Evolutionary conservation across 1,140 invertebrate genomes (phyloP).

Genomic region (Lasioglossum baleicum): DNA sequence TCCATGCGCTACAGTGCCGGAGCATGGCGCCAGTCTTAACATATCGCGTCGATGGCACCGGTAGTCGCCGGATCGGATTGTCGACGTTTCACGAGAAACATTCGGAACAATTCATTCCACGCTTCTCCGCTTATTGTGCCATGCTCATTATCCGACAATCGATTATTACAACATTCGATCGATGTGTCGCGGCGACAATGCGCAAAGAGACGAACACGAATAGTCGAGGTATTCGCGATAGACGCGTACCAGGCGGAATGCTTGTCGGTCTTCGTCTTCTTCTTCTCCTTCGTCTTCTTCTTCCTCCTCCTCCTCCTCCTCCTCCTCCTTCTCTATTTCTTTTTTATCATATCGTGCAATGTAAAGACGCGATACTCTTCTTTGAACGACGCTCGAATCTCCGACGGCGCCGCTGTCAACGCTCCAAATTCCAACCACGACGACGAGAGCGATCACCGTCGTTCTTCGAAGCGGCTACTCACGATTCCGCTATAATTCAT

Average conservation of each 20-base stretch:
- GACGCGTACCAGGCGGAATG: too few relatives aligned
- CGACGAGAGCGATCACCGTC: conserved; percentile 58
- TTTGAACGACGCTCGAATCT: conserved; percentile 24
- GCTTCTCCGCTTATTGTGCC: too few relatives aligned
- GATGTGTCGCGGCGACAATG: too few relatives aligned
- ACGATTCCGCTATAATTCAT: conserved; percentile 64
- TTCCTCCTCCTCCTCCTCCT: too few relatives aligned
- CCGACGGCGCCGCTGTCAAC: conserved; percentile 60
- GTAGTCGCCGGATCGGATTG: not conserved
- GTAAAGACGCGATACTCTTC: conserved; percentile 26
- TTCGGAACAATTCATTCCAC: too few relatives aligned
- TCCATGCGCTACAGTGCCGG: conserved; percentile 32
- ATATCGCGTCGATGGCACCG: conserved; percentile 55
- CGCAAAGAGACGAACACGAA: too few relatives aligned
- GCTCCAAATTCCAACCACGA: conserved; percentile 56
- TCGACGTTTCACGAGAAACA: not conserved
- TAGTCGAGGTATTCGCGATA: too few relatives aligned
- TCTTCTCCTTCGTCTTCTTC: too few relatives aligned
- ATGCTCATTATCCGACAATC: too few relatives aligned
- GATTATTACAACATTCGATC: too few relatives aligned
- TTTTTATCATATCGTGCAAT: not conserved
- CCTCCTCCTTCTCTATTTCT: not conserved
- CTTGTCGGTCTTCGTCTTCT: too few relatives aligned
- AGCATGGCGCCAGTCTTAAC: conserved; percentile 62
- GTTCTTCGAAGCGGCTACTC: conserved; percentile 62